Conservation (phyloP, 2,113 vertebrate genomes). For the Megalops atlanticus region DNA sequence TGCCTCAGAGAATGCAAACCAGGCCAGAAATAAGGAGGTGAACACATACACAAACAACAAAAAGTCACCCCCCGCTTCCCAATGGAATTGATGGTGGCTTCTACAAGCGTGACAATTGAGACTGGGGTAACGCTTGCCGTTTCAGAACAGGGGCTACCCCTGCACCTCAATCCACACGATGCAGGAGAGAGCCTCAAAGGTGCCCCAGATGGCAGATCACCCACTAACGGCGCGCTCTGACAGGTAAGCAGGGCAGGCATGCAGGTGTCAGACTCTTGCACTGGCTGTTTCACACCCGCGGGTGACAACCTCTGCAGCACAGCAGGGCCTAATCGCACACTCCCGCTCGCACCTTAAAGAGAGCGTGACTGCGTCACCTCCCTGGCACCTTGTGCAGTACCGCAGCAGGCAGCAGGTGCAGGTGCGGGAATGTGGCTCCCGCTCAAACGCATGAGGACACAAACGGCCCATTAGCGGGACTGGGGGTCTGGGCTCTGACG, state of each 20-base stretch:
- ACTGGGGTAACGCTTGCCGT: background rate
- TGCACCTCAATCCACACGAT: background rate
- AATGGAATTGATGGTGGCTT: conserved; percentile 1
- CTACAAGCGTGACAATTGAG: background rate
- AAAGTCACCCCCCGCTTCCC: background rate
- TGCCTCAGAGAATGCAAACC: background rate
- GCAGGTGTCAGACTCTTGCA: background rate
- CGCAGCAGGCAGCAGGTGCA: conserved; percentile 6
- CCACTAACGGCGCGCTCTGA: conserved; percentile 10
- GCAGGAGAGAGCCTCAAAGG: conserved; percentile 31
- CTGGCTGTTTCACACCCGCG: background rate
- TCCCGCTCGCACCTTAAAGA: background rate
- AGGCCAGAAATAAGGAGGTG: background rate
- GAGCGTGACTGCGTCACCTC: background rate
- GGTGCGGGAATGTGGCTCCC: background rate
- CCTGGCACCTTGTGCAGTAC: background rate
- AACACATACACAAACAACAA: background rate
- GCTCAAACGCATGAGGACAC: conserved; percentile 1
- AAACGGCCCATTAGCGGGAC: conserved; percentile 19
- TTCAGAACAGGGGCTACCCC: background rate
- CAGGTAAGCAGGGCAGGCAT: background rate
- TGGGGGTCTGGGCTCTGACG: conserved; percentile 20
- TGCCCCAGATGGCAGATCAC: conserved; percentile 24
- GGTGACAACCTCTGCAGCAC: background rate
- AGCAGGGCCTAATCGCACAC: background rate